Evolutionary conservation across 2,797 vertebrate genomes (phyloP), one percentile per base, ranked within the genome.

Genomic region (Microchirus variegatus): DNA sequence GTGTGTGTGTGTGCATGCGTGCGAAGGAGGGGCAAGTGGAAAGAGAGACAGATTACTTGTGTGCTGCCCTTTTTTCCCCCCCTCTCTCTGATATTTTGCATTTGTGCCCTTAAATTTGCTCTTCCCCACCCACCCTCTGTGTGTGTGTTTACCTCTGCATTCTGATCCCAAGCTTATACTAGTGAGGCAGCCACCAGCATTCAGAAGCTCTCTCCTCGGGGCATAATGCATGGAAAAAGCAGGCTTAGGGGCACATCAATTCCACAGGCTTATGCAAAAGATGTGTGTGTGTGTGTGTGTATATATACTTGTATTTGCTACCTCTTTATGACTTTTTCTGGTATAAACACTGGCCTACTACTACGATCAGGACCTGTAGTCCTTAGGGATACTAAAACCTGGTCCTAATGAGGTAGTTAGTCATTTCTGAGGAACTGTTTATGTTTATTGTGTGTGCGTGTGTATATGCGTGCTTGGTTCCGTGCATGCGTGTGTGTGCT

Each of bases 211-310:
- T 60, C 71, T 80, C 75, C 77, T 83, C 73, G 62, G 84, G 84
- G 83, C 85, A 87, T 85, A 87, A 89, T 87, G 80, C 78, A 78
- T 83, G 65, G 62, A 78, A 77, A 78, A 85, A 84, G 66, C 68
- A 75, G 74, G 82, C 85, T 89, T 85, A 83, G 74, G 85, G 85
- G 75, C 83, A 83, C 86, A 89, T 89, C 87, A 88, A 88, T 90
- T 89, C 77, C 56, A 83, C 71, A 71, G 67, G 87, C 85, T 90
- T 87, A 90, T 70, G 77, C n/a, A 4, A 74, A 69, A 15, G 44
- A 64, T n/a, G 46, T 50, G 42, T 60, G 65, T 52, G 64, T 56
- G 73, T 53, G 62, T 2, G 13, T 16, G 58, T 38, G 50, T 22
- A 19, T 36, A 54, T 60, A 59, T 58, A 31, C 68, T 59, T 22